Percentiles rank a stretch among this genome's conserved stretches.
Evolutionary conservation across 2,113 vertebrate genomes (phyloP).

Genomic region (Eira barbara): DNA sequence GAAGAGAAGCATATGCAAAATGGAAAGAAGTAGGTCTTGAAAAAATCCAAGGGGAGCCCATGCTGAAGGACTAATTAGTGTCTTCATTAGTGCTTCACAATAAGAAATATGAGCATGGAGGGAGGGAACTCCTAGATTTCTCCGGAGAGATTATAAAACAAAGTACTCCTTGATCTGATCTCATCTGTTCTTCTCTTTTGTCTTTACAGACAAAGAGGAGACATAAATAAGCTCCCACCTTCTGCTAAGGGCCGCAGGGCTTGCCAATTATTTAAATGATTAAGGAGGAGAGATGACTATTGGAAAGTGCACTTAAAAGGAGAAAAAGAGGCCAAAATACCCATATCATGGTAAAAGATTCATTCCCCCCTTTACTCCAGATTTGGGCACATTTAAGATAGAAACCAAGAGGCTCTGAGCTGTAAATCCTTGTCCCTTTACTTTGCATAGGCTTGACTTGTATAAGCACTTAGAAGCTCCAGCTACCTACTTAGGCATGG

Average conservation of each 20-base stretch:
- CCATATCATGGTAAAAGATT: not conserved
- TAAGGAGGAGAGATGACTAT: conserved; percentile 16
- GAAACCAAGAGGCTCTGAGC: not conserved
- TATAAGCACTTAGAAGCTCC: not conserved
- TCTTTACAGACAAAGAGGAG: conserved; percentile 66
- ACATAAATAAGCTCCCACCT: conserved; percentile 65
- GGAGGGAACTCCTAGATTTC: conserved; percentile 33
- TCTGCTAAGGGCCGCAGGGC: conserved; percentile 12
- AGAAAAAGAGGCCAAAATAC: not conserved
- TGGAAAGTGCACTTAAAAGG: conserved; percentile 30
- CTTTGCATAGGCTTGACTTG: not conserved
- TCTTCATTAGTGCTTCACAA: conserved; percentile 64
- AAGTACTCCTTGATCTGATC: conserved; percentile 63
- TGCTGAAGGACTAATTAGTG: conserved; percentile 43
- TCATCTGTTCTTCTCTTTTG: conserved; percentile 63
- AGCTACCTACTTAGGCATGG: not conserved
- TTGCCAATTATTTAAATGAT: conserved; percentile 69
- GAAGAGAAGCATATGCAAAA: conserved; percentile 23
- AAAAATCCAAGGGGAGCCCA: conserved; percentile 41
- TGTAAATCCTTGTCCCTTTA: not conserved
- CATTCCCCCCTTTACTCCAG: not conserved
- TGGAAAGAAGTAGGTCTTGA: not conserved
- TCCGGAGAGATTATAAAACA: conserved; percentile 56
- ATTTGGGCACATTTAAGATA: not conserved
- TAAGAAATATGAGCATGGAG: conserved; percentile 50